phyloP scores from a whole-genome alignment of 2,113 vertebrate genomes.

The Etia nguti region DNA sequence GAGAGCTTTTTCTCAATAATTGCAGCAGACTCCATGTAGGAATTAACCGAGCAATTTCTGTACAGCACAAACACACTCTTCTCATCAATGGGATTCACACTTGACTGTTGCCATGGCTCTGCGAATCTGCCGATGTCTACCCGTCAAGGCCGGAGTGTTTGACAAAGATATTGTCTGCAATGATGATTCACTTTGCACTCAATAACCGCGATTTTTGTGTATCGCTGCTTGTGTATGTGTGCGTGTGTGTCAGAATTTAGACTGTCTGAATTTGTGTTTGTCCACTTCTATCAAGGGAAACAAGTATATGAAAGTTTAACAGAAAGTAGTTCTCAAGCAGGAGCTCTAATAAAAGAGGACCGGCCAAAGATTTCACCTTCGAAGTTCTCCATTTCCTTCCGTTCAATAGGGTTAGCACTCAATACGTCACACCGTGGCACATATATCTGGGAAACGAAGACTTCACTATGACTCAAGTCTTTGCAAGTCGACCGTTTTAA shows the following conservation, averaged over 20 bases:
- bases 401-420: neutral
- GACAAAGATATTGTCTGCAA: slow-evolving; percentile 68
- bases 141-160: slow-evolving; percentile 69
- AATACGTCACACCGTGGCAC: neutral
- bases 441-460: neutral
- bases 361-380: slow-evolving; percentile 25
- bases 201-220: slow-evolving; percentile 11
- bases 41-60: slow-evolving; percentile 56
- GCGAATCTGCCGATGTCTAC: slow-evolving; percentile 56
- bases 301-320: slow-evolving; percentile 60
- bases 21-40: neutral
- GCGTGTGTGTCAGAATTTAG: slow-evolving; percentile 3
- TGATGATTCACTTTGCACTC: slow-evolving; percentile 62
- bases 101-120: slow-evolving; percentile 72
- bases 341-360: slow-evolving; percentile 57
- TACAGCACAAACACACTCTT: slow-evolving; percentile 34
- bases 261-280: slow-evolving; percentile 31
- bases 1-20: slow-evolving; percentile 13
- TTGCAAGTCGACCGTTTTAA: neutral
- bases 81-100: slow-evolving; percentile 53
- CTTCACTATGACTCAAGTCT: neutral
- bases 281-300: slow-evolving; percentile 34
- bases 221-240: neutral
- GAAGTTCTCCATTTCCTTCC: neutral
- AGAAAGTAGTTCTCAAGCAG: slow-evolving; percentile 18